phyloP scores from a whole-genome alignment of 2,797 vertebrate genomes.

The Lagodon rhomboides region DNA sequence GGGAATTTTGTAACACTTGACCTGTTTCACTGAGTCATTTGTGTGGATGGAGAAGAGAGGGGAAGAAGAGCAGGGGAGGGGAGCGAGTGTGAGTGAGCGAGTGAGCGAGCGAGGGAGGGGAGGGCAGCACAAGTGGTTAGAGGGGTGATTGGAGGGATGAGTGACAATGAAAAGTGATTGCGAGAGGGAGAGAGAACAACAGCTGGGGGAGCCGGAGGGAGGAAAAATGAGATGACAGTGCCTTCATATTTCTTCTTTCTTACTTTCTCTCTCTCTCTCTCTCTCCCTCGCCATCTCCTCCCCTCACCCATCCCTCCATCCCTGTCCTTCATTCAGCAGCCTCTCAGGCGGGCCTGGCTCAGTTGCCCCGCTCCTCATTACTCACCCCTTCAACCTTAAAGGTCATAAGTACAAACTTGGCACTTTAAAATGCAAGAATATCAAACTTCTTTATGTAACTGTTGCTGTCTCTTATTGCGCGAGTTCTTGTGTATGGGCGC shows the following conservation, averaged over 20 bases:
- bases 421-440: conserved; percentile 65
- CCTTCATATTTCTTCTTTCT: conserved; percentile 70
- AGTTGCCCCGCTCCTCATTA: conserved; percentile 61
- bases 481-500: conserved; percentile 6
- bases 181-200: conserved; percentile 76
- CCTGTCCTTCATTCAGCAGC: conserved; percentile 67
- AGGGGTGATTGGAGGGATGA: conserved; percentile 69
- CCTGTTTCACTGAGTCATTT: conserved; percentile 88
- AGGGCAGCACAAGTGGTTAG: conserved; percentile 61
- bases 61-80: conserved; percentile 28
- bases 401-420: conserved; percentile 68
- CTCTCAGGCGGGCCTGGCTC: conserved; percentile 59
- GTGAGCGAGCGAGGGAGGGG: conserved; percentile 14
- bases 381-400: conserved; percentile 79
- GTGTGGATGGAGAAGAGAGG: conserved; percentile 70
- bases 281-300: conserved; percentile 10
- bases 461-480: conserved; percentile 18
- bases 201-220: conserved; percentile 77
- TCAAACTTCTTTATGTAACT: conserved; percentile 55
- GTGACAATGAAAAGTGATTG: conserved; percentile 79
- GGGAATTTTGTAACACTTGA: conserved; percentile 88
- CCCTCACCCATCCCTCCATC: conserved; percentile 57
- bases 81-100: conserved; percentile 17
- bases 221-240: conserved; percentile 73
- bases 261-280: conserved; percentile 40